phyloP scores from a whole-genome alignment of 2,797 vertebrate genomes.

The Apodemus agrarius region DNA sequence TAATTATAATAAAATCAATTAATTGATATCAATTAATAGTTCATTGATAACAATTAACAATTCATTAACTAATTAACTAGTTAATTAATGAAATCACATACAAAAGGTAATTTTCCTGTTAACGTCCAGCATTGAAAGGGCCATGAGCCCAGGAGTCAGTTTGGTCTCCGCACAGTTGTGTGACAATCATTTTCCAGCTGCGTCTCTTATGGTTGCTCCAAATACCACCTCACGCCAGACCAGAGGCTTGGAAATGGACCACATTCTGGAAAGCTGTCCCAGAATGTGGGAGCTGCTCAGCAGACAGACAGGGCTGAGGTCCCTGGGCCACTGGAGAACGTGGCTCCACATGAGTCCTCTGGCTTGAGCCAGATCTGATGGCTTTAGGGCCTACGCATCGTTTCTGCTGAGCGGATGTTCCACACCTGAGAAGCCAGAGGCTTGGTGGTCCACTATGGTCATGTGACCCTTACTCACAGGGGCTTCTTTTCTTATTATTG shows the following conservation, averaged over 20 bases:
- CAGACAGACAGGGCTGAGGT: no score
- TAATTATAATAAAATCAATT: no score
- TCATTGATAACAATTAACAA: no score
- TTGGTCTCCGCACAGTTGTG: not conserved
- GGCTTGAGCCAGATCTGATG: not conserved
- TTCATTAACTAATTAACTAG: not conserved
- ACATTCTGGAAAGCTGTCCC: not conserved
- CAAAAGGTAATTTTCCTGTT: not conserved
- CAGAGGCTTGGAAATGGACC: not conserved
- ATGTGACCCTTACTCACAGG: conserved; percentile 16
- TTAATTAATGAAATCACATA: not conserved
- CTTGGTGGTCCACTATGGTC: not conserved
- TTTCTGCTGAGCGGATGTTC: not conserved
- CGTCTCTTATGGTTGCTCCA: not conserved
- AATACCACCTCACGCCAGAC: not conserved
- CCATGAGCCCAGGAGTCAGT: not conserved
- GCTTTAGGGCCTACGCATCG: not conserved
- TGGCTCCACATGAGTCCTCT: not conserved
- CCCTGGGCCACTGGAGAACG: not conserved
- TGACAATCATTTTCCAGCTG: not conserved
- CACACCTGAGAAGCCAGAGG: conserved; percentile 25
- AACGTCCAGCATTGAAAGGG: not conserved
- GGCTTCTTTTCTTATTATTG: not conserved
- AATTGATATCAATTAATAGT: no score
- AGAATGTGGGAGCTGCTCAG: not conserved